Conservation (phyloP, 2,888 invertebrate genomes). For the Tenodera sinensis region DNA sequence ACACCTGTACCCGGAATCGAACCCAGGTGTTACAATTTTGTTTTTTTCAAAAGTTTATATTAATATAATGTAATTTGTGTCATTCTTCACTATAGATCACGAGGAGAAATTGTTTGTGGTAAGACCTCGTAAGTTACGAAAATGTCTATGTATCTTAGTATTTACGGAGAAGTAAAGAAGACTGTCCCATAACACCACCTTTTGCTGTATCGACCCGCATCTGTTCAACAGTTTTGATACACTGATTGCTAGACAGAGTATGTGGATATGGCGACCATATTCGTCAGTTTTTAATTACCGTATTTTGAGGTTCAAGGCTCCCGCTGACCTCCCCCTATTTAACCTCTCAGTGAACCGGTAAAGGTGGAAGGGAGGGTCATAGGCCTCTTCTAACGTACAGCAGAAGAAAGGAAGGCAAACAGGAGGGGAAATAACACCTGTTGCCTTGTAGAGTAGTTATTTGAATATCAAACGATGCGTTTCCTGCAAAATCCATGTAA, state of each 20-base stretch:
- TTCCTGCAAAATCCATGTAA: slow-evolving; percentile 2
- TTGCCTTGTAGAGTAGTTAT: neutral
- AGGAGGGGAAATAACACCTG: neutral
- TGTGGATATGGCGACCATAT: neutral
- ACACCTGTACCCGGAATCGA: no score
- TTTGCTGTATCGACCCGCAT: no score
- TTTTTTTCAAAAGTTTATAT: no score
- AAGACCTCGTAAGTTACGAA: no score
- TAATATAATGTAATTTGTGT: no score
- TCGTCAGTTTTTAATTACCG: neutral
- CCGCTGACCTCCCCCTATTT: slow-evolving; percentile 1
- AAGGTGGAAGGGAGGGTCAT: slow-evolving; percentile 1
- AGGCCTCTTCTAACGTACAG: neutral
- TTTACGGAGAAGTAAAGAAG: no score
- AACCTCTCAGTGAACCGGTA: slow-evolving; percentile 9
- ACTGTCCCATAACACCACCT: no score
- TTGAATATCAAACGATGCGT: slow-evolving; percentile 7
- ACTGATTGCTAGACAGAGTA: neutral
- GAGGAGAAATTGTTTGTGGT: no score
- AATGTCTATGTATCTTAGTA: no score
- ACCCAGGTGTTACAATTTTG: no score
- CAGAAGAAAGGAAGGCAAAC: neutral
- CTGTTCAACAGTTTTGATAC: neutral
- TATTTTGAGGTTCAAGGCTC: slow-evolving; percentile 6
- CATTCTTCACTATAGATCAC: no score